Evolutionary conservation across 2,113 vertebrate genomes (phyloP), one percentile per base, ranked within the genome.

Genomic region (Ophthalmolycus amberensis): DNA sequence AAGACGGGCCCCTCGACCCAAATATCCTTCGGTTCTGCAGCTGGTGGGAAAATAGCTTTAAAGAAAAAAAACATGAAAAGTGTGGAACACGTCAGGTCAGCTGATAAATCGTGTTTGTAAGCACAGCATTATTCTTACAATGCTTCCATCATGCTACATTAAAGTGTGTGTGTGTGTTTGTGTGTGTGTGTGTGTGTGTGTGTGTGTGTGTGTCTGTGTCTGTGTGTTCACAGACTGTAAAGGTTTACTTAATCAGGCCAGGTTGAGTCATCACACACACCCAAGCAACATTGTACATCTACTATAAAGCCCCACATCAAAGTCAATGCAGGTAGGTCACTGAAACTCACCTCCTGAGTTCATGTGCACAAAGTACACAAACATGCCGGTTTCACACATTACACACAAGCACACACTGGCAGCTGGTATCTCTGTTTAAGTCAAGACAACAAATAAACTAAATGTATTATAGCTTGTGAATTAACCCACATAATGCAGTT

Each of bases 181-280:
- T 69, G n/a, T 40, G 42, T 65, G 46, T 58, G 38, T 42, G 48
- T 60, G 59, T 72, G 56, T 38, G 25, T 38, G 37, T 65, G 32
- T 60, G 27, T 65, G n/a, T 52, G 42, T 29, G 27, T 25, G 25
- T 38, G 25, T 38, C 27, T 65, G 32, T 60, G 27, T 65, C 16
- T 52, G 42, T 29, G 27, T 25, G 10, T 56, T 69, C 25, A 18
- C 16, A 62, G 29, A 65, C 40, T 68, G 27, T 38, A 74, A 76
- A 74, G 74, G 62, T 68, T 69, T 66, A 38, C 58, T 76, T 79
- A 87, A 82, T 87, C 75, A 87, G 72, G 71, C 62, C 66, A 46
- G 15, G 58, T 77, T 82, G 71, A 86, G 65, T 79, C 18, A 48
- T 75, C 10, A 44, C 58, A 72, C 22, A 48, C 67, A 72, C 37